Percentiles rank a stretch among this genome's conserved stretches.
phyloP scores from a whole-genome alignment of 2,797 vertebrate genomes.

The Melanotaenia parkinsoni region DNA sequence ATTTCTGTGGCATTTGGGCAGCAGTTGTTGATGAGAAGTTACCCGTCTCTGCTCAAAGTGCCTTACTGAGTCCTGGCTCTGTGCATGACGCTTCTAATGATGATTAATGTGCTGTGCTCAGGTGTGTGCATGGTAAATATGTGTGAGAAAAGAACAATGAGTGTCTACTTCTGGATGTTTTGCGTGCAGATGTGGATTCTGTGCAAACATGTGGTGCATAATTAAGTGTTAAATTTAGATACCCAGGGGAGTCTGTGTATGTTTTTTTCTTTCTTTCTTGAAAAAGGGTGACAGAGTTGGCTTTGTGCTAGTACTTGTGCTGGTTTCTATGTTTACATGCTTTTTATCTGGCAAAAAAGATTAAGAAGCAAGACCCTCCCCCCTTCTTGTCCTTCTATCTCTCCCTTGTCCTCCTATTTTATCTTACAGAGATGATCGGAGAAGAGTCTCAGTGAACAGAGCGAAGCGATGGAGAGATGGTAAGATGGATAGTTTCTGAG shows the following conservation, averaged over 20 bases:
- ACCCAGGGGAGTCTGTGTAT: slow-evolving; percentile 30
- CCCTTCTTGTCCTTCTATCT: slow-evolving; percentile 45
- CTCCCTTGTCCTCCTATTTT: slow-evolving; percentile 63
- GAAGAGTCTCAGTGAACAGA: slow-evolving; percentile 82
- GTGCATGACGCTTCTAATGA: slow-evolving; percentile 62
- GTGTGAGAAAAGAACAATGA: slow-evolving; percentile 39
- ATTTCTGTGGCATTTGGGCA: slow-evolving; percentile 73
- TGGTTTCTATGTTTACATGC: slow-evolving; percentile 66
- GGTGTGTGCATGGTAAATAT: slow-evolving; percentile 59
- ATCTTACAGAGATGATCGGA: slow-evolving; percentile 81
- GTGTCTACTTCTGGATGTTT: slow-evolving; percentile 50
- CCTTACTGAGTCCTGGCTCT: slow-evolving; percentile 51
- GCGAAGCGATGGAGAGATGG: slow-evolving; percentile 88
- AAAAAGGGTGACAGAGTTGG: slow-evolving; percentile 48
- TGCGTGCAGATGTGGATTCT: slow-evolving; percentile 57
- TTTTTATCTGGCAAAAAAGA: slow-evolving; percentile 63
- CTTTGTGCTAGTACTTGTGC: slow-evolving; percentile 50
- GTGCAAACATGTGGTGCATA: slow-evolving; percentile 52
- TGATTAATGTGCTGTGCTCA: slow-evolving; percentile 69
- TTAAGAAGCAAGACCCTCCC: slow-evolving; percentile 60
- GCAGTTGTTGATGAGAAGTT: slow-evolving; percentile 68
- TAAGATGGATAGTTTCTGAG: slow-evolving; percentile 74
- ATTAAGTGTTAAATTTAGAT: slow-evolving; percentile 57
- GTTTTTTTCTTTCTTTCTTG: slow-evolving; percentile 12
- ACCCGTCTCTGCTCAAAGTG: slow-evolving; percentile 64